These are phyloP conservation scores for Strongylocentrotus purpuratus DNA, from an alignment of 35 echinoderm and acorn worm species.

Conservation along the genomic window DNA sequence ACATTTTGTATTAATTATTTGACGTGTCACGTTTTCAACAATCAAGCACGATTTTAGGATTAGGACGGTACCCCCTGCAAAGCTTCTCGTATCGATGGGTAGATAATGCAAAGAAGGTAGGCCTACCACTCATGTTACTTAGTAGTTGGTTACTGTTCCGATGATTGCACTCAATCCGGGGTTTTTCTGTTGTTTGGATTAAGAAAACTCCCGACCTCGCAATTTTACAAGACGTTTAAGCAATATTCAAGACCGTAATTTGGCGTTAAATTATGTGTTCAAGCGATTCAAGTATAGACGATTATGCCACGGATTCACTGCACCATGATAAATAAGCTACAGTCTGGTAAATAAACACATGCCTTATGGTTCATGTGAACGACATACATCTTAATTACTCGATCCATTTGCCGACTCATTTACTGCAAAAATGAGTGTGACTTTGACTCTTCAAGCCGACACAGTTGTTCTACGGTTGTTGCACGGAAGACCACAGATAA, in stretches of 20 bases:
- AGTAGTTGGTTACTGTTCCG: no score
- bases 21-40: neutral
- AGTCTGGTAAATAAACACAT: no score
- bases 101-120: no score
- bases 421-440: no score
- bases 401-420: no score
- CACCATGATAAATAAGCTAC: neutral
- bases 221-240: neutral
- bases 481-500: no score
- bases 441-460: no score
- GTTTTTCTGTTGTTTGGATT: neutral
- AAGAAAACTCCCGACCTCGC: neutral
- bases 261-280: neutral
- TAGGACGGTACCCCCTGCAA: neutral
- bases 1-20: no score
- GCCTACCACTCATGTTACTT: no score
- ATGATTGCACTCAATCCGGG: neutral
- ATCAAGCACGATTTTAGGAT: neutral
- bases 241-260: neutral
- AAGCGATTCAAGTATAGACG: neutral
- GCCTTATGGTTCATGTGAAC: neutral
- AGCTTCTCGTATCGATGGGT: neutral
- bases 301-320: neutral
- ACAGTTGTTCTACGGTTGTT: no score
- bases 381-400: neutral